Evolutionary conservation across 2,888 invertebrate genomes (phyloP).

Genomic region (Augiades crinisus): DNA sequence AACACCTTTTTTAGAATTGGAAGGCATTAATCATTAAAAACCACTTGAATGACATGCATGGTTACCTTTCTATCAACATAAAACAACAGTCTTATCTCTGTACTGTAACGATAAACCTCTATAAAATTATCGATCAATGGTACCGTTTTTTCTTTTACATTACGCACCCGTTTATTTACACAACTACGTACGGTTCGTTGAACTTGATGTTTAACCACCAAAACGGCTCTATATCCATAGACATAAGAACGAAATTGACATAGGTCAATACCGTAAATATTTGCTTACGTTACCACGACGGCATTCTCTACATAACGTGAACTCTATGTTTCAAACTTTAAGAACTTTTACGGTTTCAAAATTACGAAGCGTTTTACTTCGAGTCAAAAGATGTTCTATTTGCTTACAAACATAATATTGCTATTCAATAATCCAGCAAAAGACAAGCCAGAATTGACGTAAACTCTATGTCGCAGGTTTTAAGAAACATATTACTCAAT

Average conservation of each 20-base stretch:
- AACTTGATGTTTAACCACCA: constrained; percentile 40
- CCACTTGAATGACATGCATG: too few relatives aligned
- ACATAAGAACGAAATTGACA: constrained; percentile 3
- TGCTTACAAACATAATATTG: constrained; percentile 1
- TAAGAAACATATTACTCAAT: not conserved
- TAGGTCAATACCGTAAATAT: constrained; percentile 2
- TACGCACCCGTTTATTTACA: constrained; percentile 65
- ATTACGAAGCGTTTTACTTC: not conserved
- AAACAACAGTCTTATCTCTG: too few relatives aligned
- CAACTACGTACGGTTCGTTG: constrained; percentile 57
- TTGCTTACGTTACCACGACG: too few relatives aligned
- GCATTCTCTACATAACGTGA: too few relatives aligned
- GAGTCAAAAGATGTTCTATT: too few relatives aligned
- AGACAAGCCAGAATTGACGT: not conserved
- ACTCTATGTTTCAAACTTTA: not conserved
- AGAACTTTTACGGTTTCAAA: not conserved
- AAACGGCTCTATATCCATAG: constrained; percentile 11
- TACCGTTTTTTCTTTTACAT: constrained; percentile 51
- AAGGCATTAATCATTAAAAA: too few relatives aligned
- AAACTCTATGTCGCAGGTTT: not conserved
- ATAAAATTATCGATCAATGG: constrained; percentile 42
- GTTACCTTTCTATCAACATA: too few relatives aligned
- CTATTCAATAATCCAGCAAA: not conserved
- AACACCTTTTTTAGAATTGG: too few relatives aligned
- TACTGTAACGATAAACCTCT: constrained; percentile 3